Evolutionary conservation across 2,888 invertebrate species (phyloP).

Genomic region (Hypomecis atomaria): DNA sequence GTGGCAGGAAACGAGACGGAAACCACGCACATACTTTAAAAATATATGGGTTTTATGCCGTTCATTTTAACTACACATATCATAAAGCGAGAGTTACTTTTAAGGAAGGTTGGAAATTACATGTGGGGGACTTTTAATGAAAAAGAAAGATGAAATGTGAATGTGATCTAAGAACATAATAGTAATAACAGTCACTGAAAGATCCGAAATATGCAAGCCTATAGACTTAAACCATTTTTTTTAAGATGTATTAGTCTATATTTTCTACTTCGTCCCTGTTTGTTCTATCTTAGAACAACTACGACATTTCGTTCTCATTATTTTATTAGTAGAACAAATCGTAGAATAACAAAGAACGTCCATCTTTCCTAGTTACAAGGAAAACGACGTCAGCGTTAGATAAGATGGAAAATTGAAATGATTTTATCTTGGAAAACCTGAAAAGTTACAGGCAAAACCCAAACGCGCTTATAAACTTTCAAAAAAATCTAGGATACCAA

Average conservation of each 20-base stretch:
- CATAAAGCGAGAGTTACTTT: neutral
- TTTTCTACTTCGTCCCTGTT: too few species aligned
- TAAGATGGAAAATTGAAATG: neutral
- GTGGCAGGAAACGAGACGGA: conserved; percentile 13
- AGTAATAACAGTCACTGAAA: too few species aligned
- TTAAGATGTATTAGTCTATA: too few species aligned
- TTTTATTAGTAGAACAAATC: too few species aligned
- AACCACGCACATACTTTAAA: conserved; percentile 12
- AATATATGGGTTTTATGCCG: neutral
- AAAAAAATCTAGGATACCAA: neutral
- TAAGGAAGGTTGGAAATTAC: neutral
- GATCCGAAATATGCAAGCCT: too few species aligned
- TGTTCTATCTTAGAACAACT: too few species aligned
- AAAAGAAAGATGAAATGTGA: neutral
- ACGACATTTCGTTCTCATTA: too few species aligned
- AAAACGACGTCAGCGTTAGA: too few species aligned
- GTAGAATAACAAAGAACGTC: too few species aligned
- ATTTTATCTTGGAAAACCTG: neutral
- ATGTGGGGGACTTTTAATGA: neutral
- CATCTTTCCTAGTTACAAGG: too few species aligned
- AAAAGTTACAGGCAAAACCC: neutral
- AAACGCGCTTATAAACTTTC: neutral
- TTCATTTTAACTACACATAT: neutral
- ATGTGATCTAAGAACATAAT: too few species aligned
- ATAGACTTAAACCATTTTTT: too few species aligned